Evolutionary conservation across 2,888 invertebrate species (phyloP).

Genomic region (Hydrotaea diabolus): DNA sequence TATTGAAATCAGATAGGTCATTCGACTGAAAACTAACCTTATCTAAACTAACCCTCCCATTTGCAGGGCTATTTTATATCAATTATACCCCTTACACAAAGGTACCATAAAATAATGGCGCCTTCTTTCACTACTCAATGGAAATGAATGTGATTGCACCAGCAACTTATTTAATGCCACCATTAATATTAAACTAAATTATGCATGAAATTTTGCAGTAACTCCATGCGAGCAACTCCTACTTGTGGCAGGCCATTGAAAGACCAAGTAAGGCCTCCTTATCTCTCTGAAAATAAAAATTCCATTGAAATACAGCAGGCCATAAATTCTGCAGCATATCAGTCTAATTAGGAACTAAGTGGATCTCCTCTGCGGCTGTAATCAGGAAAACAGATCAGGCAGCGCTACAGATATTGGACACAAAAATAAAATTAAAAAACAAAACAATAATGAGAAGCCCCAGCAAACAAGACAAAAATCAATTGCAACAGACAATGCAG

Average conservation of each 20-base stretch:
- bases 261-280: neutral
- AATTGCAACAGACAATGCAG: constrained; percentile 43
- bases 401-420: constrained; percentile 22
- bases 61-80: no score
- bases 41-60: no score
- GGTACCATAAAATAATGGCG: neutral
- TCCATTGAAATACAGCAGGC: constrained; percentile 2
- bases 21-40: no score
- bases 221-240: neutral
- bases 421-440: constrained; percentile 25
- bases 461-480: constrained; percentile 34
- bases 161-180: neutral
- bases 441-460: constrained; percentile 54
- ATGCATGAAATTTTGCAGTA: constrained; percentile 10
- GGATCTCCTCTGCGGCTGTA: constrained; percentile 26
- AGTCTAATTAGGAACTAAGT: constrained; percentile 64
- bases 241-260: constrained; percentile 11
- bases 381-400: constrained; percentile 56
- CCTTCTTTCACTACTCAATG: no score
- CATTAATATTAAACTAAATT: constrained; percentile 28
- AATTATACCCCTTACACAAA: neutral
- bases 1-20: no score
- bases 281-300: constrained; percentile 30
- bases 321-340: constrained; percentile 60
- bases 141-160: no score